Evolutionary conservation across 2,888 invertebrate genomes (phyloP).

Genomic region (Ichneumoninae sp.): DNA sequence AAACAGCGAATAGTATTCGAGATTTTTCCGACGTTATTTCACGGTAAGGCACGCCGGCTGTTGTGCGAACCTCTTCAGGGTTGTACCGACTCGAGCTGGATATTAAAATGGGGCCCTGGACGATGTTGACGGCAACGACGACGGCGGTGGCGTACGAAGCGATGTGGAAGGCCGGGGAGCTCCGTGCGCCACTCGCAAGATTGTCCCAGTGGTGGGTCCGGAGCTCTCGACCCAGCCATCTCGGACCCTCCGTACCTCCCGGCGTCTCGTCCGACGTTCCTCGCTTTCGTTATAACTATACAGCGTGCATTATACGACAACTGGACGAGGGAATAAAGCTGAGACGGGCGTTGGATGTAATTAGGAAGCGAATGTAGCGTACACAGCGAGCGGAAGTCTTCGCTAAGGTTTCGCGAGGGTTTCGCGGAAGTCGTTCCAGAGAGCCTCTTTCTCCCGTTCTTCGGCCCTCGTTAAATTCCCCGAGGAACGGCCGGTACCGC

Average conservation of each 20-base stretch:
- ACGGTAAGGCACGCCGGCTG: not conserved
- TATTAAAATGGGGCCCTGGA: constrained; percentile 18
- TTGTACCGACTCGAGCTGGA: not conserved
- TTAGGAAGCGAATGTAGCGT: constrained; percentile 63
- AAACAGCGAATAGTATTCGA: not conserved
- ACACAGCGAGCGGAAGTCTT: constrained; percentile 9
- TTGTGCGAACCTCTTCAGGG: constrained; percentile 10
- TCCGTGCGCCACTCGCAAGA: constrained; percentile 10
- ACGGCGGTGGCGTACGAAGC: constrained; percentile 10
- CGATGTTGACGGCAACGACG: constrained; percentile 4
- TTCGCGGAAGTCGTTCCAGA: constrained; percentile 24
- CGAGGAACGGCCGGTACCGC: constrained; percentile 7
- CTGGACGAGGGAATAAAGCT: constrained; percentile 59
- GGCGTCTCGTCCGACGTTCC: not conserved
- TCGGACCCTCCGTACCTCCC: constrained; percentile 18
- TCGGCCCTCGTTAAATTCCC: constrained; percentile 42
- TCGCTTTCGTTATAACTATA: not conserved
- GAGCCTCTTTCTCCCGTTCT: constrained; percentile 22
- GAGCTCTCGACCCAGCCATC: constrained; percentile 6
- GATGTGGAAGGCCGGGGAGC: not conserved
- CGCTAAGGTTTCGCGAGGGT: not conserved
- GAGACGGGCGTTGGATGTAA: constrained; percentile 57
- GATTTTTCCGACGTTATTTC: not conserved
- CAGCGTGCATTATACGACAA: constrained; percentile 7
- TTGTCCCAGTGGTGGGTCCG: constrained; percentile 16